Evolutionary conservation across 1,140 invertebrate genomes (phyloP).

Genomic region (Hylyphantes graminicola): DNA sequence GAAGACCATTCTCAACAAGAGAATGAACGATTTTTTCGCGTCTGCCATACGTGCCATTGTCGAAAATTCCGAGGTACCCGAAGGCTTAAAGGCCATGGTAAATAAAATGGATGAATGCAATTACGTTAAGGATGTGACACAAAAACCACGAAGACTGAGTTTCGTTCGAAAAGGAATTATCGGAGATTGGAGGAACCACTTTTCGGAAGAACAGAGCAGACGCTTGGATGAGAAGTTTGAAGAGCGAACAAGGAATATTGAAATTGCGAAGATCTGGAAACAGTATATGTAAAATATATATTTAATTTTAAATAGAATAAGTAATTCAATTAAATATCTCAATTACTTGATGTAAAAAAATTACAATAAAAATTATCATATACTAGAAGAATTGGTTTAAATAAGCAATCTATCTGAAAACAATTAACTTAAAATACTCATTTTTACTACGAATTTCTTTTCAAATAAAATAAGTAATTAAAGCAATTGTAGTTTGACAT

Average conservation of each 20-base stretch:
- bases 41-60: neutral
- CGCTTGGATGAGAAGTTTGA: constrained; percentile 61
- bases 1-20: constrained; percentile 6
- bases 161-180: no score
- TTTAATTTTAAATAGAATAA: no score
- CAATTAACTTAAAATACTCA: no score
- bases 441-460: no score
- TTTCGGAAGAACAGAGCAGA: constrained; percentile 68
- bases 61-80: neutral
- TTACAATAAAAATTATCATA: no score
- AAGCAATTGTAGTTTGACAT: no score
- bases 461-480: no score
- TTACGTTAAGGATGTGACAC: neutral
- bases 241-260: constrained; percentile 41
- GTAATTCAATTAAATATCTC: no score
- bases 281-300: constrained; percentile 15
- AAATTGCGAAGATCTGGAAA: constrained; percentile 27
- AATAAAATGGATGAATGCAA: neutral
- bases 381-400: no score
- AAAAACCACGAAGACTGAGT: neutral
- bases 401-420: no score
- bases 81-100: neutral
- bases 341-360: no score
- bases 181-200: no score
- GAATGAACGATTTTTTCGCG: neutral